Base-by-base conservation (phyloP, 1,140 invertebrate species). In the Meloidogyne floridensis region DNA sequence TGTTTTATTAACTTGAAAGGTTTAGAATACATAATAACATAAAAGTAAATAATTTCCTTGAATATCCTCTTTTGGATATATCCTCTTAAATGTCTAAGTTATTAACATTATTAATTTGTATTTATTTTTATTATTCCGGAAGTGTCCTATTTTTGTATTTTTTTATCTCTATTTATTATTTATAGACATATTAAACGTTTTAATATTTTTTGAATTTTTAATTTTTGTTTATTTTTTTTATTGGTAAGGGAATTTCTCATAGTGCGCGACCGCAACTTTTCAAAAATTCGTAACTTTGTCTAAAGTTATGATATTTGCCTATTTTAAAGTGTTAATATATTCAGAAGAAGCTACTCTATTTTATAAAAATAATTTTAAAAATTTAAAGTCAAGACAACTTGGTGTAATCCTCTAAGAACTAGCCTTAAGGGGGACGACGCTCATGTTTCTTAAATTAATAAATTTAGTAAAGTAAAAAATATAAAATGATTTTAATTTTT, bases 91-190 rank as follows among this genome's bases (percentile, higher is more conserved):
- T 75, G 74, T 75, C 59, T 32, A 20, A 56, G 8, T 32, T 51
- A 74, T 18, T 54, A 74, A 74, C 32, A 54, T 54, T 32, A 47
- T 53, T 15, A 51, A 13, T 73, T 11, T 73, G 11, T 59, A 56
- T 11, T 75, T 20, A 20, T 32, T 75, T 59, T 53, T 18, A 75
- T 51, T 75, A 75, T 59, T 56, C 43, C 9, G 6, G 59, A 56
- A 7, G 7, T 8, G 32, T 32, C 51, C 13, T 53, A 3, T 42
- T 75, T 53, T 59, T 74, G 18, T 32, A 75, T 42, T 75, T 53
- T n/a, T 32, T 75, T 59, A 51, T 18, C 70, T 20, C 72, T 42
- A 15, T 32, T 75, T 75, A 56, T 75, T 75, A 59, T 75, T 75
- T 53, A 75, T 75, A 56, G 18, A 32, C 9, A 2, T 20, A 10